Evolutionary conservation across 2,888 invertebrate genomes (phyloP), one percentile per base, ranked within the genome.

Genomic region (Stomorhina lunata): DNA sequence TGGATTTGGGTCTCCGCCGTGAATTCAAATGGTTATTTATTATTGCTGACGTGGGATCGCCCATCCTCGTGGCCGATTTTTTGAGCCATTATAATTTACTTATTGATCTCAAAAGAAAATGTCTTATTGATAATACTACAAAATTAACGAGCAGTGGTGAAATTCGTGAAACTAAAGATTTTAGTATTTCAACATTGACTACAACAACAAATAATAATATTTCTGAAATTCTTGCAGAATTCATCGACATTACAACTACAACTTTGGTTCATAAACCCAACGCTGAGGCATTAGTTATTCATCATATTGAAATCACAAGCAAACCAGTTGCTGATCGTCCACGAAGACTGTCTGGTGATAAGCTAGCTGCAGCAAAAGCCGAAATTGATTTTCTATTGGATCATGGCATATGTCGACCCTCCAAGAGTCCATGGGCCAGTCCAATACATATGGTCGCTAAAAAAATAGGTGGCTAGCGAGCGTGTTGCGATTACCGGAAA

Each of bases 1-100:
- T 85, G 0, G 80, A 85, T 22, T 48, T 85, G 10, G 83, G 85
- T 2, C 65, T 84, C 2, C 61, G 80, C 10, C 80, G 73, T 5
- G 71, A 80, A 27, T 84, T 85, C 15, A 69, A 43, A 12, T 83
- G 85, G 85, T 55, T 79, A 2, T 85, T 86, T 20, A 77, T 85
- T 12, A 79, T 85, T 20, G 83, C 83, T 20, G 69, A 80, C 20
- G 76, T 82, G 0, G 55, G 78, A 34, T 32, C 81, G 10, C 72
- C 84, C 2, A 84, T 84, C 53, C 63, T 85, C 32, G 84, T 81
- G 2, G 84, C 84, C 0, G 85, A 85, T 50, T 81, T 84, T 40
- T 69, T 84, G 29, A 50, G 10, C 4, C 20, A 69, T 3, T 72
- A 73, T 15, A 50, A 66, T 17, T 55, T 80, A 29, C 10, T 84